Conservation (phyloP, 2,888 invertebrate genomes). For the Pristionchus japonicus region DNA sequence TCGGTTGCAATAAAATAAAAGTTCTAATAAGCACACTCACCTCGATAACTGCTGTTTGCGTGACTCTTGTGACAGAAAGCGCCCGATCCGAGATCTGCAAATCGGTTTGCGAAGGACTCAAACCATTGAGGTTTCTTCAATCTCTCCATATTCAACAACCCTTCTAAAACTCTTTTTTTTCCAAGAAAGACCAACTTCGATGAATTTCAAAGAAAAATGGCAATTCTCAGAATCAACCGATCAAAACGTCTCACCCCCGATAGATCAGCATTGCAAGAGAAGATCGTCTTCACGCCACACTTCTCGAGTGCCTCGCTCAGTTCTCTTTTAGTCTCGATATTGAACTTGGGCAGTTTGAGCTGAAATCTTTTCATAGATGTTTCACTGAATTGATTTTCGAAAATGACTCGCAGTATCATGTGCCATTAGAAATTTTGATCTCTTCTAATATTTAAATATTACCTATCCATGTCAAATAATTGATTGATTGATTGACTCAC, state of each 20-base stretch:
- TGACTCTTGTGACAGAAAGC: slow-evolving; percentile 54
- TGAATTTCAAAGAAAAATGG: not conserved
- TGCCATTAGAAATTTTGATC: too few species aligned
- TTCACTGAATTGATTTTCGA: not conserved
- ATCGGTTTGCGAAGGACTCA: too few species aligned
- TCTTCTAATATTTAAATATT: too few species aligned
- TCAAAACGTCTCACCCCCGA: slow-evolving; percentile 49
- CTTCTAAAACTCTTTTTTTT: too few species aligned
- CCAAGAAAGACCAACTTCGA: not conserved
- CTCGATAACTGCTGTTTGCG: slow-evolving; percentile 65
- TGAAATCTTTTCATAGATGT: not conserved
- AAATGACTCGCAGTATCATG: too few species aligned
- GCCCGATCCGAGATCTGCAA: slow-evolving; percentile 50
- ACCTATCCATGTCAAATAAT: too few species aligned
- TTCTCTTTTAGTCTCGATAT: slow-evolving; percentile 35
- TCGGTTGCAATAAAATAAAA: not conserved
- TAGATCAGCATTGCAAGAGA: slow-evolving; percentile 52
- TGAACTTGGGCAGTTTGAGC: slow-evolving; percentile 29
- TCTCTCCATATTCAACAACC: too few species aligned
- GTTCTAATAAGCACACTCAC: slow-evolving; percentile 48
- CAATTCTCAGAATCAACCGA: too few species aligned
- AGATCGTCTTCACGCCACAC: slow-evolving; percentile 47
- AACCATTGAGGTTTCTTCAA: too few species aligned
- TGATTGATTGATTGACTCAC: too few species aligned
- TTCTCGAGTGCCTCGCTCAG: slow-evolving; percentile 51